Evolutionary conservation across 2,888 invertebrate species (phyloP).

Genomic region (Drosophila mercatorum): DNA sequence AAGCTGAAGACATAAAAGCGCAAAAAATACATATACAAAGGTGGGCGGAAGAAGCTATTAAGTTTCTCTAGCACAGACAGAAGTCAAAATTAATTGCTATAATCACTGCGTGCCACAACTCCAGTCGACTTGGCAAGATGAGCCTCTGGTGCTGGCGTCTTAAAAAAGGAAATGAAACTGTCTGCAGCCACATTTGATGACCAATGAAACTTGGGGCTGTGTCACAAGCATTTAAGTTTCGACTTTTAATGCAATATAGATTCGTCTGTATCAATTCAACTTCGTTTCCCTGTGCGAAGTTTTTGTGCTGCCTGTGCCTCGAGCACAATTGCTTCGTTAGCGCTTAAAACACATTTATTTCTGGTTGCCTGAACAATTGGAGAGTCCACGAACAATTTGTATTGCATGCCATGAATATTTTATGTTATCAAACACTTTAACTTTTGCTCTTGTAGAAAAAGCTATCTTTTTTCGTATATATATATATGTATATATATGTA

Average conservation of each 20-base stretch:
- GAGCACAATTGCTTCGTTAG: slow-evolving; percentile 76
- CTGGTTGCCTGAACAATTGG: slow-evolving; percentile 21
- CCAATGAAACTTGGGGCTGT: slow-evolving; percentile 7
- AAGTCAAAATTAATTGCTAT: slow-evolving; percentile 37
- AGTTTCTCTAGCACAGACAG: not conserved
- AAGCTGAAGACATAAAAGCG: not conserved
- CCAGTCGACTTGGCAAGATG: not conserved
- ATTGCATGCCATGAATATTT: slow-evolving; percentile 62
- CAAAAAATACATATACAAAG: not conserved
- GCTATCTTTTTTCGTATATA: slow-evolving; percentile 12
- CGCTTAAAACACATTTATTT: slow-evolving; percentile 54
- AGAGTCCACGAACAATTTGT: slow-evolving; percentile 39
- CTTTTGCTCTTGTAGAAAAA: slow-evolving; percentile 29
- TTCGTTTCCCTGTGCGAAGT: not conserved
- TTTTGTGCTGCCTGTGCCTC: slow-evolving; percentile 6
- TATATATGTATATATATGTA: not conserved
- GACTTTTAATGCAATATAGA: slow-evolving; percentile 25
- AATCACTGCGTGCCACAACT: slow-evolving; percentile 30
- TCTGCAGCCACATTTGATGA: slow-evolving; percentile 11
- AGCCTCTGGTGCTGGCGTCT: not conserved
- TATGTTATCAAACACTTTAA: slow-evolving; percentile 60
- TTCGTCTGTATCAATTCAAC: slow-evolving; percentile 3
- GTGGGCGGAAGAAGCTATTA: not conserved
- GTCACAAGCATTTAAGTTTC: slow-evolving; percentile 33
- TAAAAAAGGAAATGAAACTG: not conserved